Conservation (phyloP, 2,797 vertebrate species). For the Crax fasciolata region DNA sequence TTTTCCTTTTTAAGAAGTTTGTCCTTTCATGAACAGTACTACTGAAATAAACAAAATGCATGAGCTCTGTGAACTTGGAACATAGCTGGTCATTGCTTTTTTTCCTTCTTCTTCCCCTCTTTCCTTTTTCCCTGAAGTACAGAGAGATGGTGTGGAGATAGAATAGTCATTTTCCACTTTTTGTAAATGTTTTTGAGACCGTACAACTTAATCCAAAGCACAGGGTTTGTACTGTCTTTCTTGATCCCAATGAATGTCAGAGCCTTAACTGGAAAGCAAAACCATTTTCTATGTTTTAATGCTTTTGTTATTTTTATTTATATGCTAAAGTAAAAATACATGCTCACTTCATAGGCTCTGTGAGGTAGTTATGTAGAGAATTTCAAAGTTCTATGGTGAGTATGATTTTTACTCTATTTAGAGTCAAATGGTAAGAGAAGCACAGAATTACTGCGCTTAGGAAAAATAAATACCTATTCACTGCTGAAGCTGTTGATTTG, state of each 20-base stretch:
- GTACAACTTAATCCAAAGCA: background rate
- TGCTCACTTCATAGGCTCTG: background rate
- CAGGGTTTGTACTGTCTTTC: background rate
- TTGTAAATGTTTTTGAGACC: background rate
- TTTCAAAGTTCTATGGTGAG: background rate
- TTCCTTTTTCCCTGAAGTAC: background rate
- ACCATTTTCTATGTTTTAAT: background rate
- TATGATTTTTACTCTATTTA: background rate
- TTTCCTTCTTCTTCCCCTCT: rapidly evolving
- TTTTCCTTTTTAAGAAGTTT: background rate
- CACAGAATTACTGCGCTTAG: background rate
- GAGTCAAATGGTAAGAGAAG: background rate
- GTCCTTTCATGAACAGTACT: background rate
- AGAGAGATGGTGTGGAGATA: background rate
- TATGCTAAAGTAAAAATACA: background rate
- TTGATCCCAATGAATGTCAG: background rate
- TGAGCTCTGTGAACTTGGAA: background rate
- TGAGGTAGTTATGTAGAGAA: background rate
- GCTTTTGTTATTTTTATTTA: background rate
- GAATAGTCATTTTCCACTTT: background rate
- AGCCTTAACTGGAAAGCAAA: background rate
- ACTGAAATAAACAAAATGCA: background rate
- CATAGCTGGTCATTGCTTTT: background rate
- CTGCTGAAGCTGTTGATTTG: background rate
- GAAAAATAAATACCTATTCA: background rate